Evolutionary conservation across 2,888 invertebrate species (phyloP).

Genomic region (Caenorhabditis afra): DNA sequence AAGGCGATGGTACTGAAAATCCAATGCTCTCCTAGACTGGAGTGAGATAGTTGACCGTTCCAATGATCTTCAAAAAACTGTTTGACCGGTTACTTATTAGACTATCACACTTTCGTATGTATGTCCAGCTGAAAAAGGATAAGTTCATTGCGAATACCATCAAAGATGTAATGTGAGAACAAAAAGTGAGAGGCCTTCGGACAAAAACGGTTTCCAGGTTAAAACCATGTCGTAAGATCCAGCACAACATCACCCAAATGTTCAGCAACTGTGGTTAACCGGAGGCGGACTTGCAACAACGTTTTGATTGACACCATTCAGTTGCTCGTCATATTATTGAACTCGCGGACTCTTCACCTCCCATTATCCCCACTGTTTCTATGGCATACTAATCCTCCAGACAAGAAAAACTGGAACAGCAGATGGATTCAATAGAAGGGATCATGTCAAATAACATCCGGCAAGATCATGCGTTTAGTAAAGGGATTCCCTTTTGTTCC

Average conservation of each 20-base stretch:
- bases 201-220: too few relatives aligned
- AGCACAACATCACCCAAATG: background rate
- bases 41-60: too few relatives aligned
- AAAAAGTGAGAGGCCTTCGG: background rate
- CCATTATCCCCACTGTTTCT: constrained; percentile 14
- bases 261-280: constrained; percentile 30
- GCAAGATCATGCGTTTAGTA: background rate
- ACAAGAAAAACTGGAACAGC: constrained; percentile 3
- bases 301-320: constrained; percentile 54
- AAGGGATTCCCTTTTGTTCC: background rate
- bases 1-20: too few relatives aligned
- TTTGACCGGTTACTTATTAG: too few relatives aligned
- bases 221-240: too few relatives aligned
- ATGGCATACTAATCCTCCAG: constrained; percentile 17
- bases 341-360: constrained; percentile 43
- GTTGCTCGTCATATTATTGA: constrained; percentile 57
- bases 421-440: constrained; percentile 4
- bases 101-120: too few relatives aligned
- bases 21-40: too few relatives aligned
- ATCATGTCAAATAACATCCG: background rate
- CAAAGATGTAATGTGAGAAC: background rate
- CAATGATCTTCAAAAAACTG: too few relatives aligned
- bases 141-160: too few relatives aligned
- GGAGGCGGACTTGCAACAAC: constrained; percentile 44
- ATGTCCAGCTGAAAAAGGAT: too few relatives aligned